Percentiles rank a stretch among this genome's conserved stretches.
phyloP scores from a whole-genome alignment of 2,888 invertebrate genomes.

The Torymus aiolomorphi region DNA sequence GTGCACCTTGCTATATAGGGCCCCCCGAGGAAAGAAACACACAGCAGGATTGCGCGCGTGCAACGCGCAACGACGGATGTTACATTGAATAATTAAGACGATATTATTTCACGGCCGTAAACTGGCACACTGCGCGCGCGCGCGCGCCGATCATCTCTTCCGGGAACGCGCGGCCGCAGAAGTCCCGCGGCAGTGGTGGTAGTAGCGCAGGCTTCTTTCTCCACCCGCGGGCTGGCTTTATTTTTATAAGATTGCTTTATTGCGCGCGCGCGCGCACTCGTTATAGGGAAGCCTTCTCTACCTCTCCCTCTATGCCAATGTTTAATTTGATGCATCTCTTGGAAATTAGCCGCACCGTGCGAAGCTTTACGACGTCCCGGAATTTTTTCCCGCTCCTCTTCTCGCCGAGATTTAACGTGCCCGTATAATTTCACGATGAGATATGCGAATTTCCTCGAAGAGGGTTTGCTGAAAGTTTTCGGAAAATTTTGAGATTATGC shows the following conservation, averaged over 20 bases:
- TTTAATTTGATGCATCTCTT: slow-evolving; percentile 5
- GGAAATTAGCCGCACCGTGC: slow-evolving; percentile 5
- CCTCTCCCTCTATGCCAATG: slow-evolving; percentile 8
- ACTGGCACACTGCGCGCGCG: not conserved
- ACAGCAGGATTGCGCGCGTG: slow-evolving; percentile 5
- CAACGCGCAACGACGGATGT: slow-evolving; percentile 5
- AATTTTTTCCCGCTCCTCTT: too few relatives aligned
- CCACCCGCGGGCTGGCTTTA: not conserved
- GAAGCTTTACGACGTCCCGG: too few relatives aligned
- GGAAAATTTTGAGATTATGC: too few relatives aligned
- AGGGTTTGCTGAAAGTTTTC: too few relatives aligned
- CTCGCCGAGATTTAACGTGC: too few relatives aligned
- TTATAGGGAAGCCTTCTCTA: not conserved
- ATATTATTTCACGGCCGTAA: slow-evolving; percentile 61
- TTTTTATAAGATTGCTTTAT: slow-evolving; percentile 23
- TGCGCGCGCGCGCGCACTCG: slow-evolving; percentile 1
- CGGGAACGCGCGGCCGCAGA: not conserved
- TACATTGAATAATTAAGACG: slow-evolving; percentile 63
- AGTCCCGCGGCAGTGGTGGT: too few relatives aligned
- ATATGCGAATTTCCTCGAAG: too few relatives aligned
- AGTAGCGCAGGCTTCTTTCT: too few relatives aligned
- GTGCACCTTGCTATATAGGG: too few relatives aligned
- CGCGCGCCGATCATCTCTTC: slow-evolving; percentile 3
- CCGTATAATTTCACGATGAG: too few relatives aligned
- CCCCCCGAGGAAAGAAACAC: too few relatives aligned